These are phyloP conservation scores for Drosophila pruinosa DNA, from an alignment of 1,140 invertebrate genomes.

Conservation along the genomic window DNA sequence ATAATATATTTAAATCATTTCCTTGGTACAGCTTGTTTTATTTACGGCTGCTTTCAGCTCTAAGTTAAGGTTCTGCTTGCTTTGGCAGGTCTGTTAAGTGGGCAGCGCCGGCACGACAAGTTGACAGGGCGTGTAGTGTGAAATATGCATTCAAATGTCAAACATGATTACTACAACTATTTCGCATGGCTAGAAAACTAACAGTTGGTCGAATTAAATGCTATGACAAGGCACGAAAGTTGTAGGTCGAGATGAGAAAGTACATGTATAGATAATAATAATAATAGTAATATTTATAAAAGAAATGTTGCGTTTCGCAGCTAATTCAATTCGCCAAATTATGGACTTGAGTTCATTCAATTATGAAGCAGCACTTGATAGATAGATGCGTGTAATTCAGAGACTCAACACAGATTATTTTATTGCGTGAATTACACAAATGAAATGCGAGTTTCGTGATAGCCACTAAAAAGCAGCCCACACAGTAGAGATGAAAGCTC, in stretches of 20 bases:
- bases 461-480: conserved; percentile 55
- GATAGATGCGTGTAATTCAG: conserved; percentile 23
- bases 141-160: neutral
- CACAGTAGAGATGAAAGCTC: conserved; percentile 6
- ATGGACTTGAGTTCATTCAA: conserved; percentile 69
- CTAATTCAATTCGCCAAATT: conserved; percentile 61
- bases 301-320: conserved; percentile 11
- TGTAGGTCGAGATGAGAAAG: neutral
- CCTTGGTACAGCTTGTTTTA: too few relatives aligned
- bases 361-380: conserved; percentile 64
- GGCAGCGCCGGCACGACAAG: neutral
- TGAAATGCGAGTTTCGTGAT: conserved; percentile 66
- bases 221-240: neutral
- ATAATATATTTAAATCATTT: too few relatives aligned
- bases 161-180: neutral
- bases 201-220: neutral
- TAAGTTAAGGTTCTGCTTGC: neutral
- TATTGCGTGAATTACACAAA: conserved; percentile 76
- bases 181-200: too few relatives aligned
- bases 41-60: too few relatives aligned
- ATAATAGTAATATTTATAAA: neutral
- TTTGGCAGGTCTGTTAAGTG: neutral
- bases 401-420: conserved; percentile 55
- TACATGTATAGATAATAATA: neutral
- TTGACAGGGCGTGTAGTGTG: neutral